phyloP scores from a whole-genome alignment of 2,888 invertebrate species.

The Troides oblongomaculatus region DNA sequence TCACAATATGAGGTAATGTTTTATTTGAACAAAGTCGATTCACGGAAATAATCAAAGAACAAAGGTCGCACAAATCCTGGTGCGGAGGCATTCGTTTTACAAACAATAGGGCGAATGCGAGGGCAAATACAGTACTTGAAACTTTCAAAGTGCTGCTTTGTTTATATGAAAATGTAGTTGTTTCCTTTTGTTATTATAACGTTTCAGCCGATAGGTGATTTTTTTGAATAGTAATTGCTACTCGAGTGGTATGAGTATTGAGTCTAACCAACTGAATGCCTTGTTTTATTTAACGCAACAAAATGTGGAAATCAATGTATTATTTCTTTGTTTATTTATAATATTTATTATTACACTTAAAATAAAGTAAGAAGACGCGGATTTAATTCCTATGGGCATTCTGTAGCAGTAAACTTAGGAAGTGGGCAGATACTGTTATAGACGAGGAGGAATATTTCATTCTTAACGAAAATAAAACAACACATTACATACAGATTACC shows the following conservation, averaged over 20 bases:
- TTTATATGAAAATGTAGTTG: conserved; percentile 40
- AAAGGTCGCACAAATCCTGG: conserved; percentile 47
- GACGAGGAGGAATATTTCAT: too few species aligned
- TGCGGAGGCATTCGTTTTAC: conserved; percentile 53
- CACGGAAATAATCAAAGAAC: conserved; percentile 33
- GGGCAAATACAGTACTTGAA: conserved; percentile 38
- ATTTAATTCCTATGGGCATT: too few species aligned
- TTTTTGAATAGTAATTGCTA: conserved; percentile 9
- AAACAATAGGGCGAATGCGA: conserved; percentile 53
- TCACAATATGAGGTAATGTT: conserved; percentile 47
- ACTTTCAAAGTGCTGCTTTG: conserved; percentile 40
- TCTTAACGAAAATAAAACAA: too few species aligned
- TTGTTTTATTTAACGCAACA: conserved; percentile 1
- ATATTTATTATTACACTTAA: too few species aligned
- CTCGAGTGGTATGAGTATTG: neutral
- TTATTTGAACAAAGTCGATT: conserved; percentile 42
- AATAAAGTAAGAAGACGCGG: too few species aligned
- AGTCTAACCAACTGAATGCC: conserved; percentile 6
- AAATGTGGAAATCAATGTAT: neutral
- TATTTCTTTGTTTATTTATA: too few species aligned
- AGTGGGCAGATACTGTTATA: too few species aligned
- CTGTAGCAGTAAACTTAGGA: too few species aligned
- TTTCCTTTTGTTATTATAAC: conserved; percentile 23
- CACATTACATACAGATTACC: too few species aligned
- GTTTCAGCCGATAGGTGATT: conserved; percentile 16